These are phyloP conservation scores for Anas platyrhynchos DNA, from an alignment of 2,113 vertebrate species.

Conservation along the genomic window DNA sequence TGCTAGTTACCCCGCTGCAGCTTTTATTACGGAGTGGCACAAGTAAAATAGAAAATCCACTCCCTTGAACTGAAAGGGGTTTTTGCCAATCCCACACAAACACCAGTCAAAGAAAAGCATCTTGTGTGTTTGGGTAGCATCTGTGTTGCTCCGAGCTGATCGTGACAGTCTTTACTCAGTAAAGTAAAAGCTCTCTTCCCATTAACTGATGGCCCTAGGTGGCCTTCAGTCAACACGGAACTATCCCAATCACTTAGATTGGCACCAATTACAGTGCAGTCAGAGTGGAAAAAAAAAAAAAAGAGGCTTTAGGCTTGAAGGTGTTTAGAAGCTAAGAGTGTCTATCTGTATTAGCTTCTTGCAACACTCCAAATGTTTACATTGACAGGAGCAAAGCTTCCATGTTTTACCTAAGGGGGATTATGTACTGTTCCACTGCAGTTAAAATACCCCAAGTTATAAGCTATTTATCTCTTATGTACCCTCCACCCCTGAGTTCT, in stretches of 20 bases:
- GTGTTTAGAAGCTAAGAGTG: background rate
- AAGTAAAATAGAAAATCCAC: background rate
- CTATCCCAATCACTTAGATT: background rate
- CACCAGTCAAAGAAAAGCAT: background rate
- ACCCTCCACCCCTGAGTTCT: background rate
- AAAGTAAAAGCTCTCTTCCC: background rate
- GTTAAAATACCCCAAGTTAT: constrained; percentile 21
- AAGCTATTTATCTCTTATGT: constrained; percentile 46
- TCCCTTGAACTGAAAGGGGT: background rate
- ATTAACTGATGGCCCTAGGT: background rate
- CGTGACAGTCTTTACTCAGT: background rate
- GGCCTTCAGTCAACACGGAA: background rate
- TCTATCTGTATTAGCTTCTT: background rate
- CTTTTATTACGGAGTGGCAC: background rate
- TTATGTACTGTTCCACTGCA: constrained; percentile 4
- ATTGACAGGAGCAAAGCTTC: constrained; percentile 52
- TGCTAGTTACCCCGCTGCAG: background rate
- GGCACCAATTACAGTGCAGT: background rate
- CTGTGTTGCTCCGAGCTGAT: background rate
- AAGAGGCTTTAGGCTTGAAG: background rate
- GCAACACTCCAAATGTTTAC: constrained; percentile 66
- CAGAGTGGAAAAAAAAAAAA: background rate
- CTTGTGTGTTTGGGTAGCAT: background rate
- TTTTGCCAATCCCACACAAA: background rate
- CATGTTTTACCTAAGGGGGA: constrained; percentile 23